Evolutionary conservation across 2,113 vertebrate genomes (phyloP), one percentile per base, ranked within the genome.

Genomic region (Azemiops feae): DNA sequence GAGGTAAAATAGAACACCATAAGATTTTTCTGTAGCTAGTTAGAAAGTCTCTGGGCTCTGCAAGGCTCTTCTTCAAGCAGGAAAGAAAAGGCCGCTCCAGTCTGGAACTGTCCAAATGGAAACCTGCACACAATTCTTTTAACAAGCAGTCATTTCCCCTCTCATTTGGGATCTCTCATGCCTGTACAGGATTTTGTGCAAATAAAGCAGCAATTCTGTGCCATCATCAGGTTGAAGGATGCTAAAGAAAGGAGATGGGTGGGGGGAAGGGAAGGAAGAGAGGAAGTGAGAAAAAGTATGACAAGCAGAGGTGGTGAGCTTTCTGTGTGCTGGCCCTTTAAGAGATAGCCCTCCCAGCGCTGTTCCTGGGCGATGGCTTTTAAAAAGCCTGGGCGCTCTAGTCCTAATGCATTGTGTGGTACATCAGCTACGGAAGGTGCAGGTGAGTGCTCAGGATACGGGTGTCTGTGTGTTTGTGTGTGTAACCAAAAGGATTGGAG

Each of bases 351-450:
- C 96, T 87, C 74, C 55, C 87, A 34, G 86, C 95, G 93, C 94
- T 92, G 95, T 95, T 96, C 95, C 91, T 95, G 91, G 92, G 92
- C 92, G 92, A 93, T 93, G 92, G 95, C 96, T 92, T 57, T 58
- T 89, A 60, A 94, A 96, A 93, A 95, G 94, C 95, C 95, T 92
- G 96, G 87, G 89, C 91, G 6, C 92, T 57, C 85, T 64, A 16
- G 92, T 92, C 91, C 96, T 93, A 96, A 97, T 96, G 96, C 97
- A 97, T 96, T 97, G 96, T 97, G 96, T 93, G 92, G 54, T 23
- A 85, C 92, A 87, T 90, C 92, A 45, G 16, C 81, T 86, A 53
- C 45, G 94, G 93, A 96, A 95, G 96, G 96, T 96, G 96, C 96
- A 93, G 96, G 93, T 27, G 89, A 93, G 74, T 53, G 55, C 88